Base-by-base conservation (phyloP, 2,888 invertebrate genomes). In the Ferrisia virgata region DNA sequence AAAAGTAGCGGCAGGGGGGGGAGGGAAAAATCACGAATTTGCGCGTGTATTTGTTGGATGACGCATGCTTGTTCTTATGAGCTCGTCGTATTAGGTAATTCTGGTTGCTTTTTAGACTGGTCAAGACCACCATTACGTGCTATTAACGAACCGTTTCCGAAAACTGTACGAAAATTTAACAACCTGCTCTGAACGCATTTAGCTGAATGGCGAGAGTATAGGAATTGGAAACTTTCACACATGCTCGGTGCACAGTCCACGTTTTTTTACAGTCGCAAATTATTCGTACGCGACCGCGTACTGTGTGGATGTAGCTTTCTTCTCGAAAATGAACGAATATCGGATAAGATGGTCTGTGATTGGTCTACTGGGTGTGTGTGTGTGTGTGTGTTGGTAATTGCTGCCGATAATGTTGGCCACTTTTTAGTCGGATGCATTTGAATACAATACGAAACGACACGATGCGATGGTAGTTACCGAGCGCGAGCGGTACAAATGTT, bases 291-390 rank as follows among this genome's bases (percentile, higher is more conserved):
- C n/a, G n/a, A 47, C 47, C 47, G 18, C 6, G 3, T 47, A 18
- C 18, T 47, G n/a, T n/a, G n/a, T n/a, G n/a, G n/a, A n/a, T n/a
- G n/a, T n/a, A 64, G 58, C 58, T 64, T 64, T 64, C 58, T 64
- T 64, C 58, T 25, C 5, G 5, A 5, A 64, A 64, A 22, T 22
- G 25, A 28, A 25, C 25, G 25, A 64, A 64, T 25, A 11, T 18
- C 47, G 8, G 47, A n/a, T n/a, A n/a, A n/a, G n/a, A n/a, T n/a
- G n/a, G n/a, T n/a, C n/a, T n/a, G n/a, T n/a, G n/a, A n/a, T n/a
- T n/a, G n/a, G n/a, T n/a, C n/a, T n/a, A n/a, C n/a, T n/a, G n/a
- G n/a, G n/a, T n/a, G n/a, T n/a, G n/a, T n/a, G n/a, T n/a, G n/a
- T n/a, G 8, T 47, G 2, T 18, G 47, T 18, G 18, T 18, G 5